These are phyloP conservation scores for Eupithecia exiguata DNA, from an alignment of 2,888 invertebrate genomes.

Conservation along the genomic window DNA sequence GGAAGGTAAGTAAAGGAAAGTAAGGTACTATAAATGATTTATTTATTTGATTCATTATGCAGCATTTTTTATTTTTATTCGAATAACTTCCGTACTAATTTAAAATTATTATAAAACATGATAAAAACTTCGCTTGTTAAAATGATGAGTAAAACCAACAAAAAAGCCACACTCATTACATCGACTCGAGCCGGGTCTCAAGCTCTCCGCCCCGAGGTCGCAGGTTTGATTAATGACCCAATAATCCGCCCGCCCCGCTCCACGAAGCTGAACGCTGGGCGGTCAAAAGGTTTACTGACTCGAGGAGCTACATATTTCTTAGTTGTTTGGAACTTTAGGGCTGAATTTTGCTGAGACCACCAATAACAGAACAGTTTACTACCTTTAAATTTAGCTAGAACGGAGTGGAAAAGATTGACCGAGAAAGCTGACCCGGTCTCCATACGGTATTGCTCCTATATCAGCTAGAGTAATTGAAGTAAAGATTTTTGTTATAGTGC, in stretches of 20 bases:
- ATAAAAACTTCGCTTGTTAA: not conserved
- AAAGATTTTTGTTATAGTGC: too few relatives aligned
- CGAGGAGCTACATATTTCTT: constrained; percentile 56
- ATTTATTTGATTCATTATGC: too few relatives aligned
- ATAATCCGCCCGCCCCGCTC: constrained; percentile 78
- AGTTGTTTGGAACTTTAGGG: constrained; percentile 31
- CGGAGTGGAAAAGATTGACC: not conserved
- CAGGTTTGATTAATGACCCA: constrained; percentile 81
- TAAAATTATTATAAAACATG: not conserved
- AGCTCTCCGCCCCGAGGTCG: constrained; percentile 40
- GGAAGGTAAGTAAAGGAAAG: too few relatives aligned
- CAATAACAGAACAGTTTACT: not conserved
- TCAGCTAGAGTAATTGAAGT: not conserved
- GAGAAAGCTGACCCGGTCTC: not conserved
- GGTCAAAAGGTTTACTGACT: constrained; percentile 83
- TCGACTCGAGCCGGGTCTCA: constrained; percentile 47
- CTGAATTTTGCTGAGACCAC: constrained; percentile 9
- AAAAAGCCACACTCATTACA: constrained; percentile 21
- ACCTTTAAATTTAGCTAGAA: not conserved
- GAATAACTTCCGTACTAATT: not conserved
- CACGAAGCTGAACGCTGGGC: constrained; percentile 83
- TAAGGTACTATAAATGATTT: too few relatives aligned
- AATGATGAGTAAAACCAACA: not conserved
- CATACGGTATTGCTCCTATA: not conserved
- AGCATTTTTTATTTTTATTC: too few relatives aligned